A percentile compares a stretch with the other conserved stretches of the same genome.
Conservation (phyloP, 2,888 invertebrate genomes). For the Coenonympha glycerion region DNA sequence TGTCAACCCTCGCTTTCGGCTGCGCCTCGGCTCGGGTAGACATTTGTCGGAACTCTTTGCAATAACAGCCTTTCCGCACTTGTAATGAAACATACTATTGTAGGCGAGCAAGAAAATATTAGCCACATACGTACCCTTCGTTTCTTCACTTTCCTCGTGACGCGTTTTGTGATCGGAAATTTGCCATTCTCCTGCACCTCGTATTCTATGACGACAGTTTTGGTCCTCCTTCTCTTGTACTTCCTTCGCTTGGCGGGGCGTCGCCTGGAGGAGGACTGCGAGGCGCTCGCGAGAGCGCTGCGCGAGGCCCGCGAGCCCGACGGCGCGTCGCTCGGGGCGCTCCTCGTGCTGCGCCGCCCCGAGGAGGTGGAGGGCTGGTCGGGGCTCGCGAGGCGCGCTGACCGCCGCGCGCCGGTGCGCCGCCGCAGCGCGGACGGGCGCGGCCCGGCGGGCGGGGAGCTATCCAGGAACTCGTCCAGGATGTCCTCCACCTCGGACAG, state of each 20-base stretch:
- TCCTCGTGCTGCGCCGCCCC: constrained; percentile 31
- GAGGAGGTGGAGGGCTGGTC: constrained; percentile 49
- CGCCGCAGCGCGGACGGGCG: constrained; percentile 36
- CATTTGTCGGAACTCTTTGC: no score
- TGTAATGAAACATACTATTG: no score
- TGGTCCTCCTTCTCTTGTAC: constrained; percentile 58
- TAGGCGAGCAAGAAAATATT: no score
- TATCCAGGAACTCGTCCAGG: constrained; percentile 54
- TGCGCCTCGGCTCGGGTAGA: no score
- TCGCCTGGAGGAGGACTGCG: constrained; percentile 27
- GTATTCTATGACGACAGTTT: constrained; percentile 80
- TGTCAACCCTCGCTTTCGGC: no score
- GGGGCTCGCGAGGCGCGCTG: constrained; percentile 24
- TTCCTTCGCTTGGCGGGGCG: constrained; percentile 43
- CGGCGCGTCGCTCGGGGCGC: constrained; percentile 34
- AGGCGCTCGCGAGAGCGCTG: constrained; percentile 24
- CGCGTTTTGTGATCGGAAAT: constrained; percentile 74
- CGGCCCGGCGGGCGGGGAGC: constrained; percentile 40
- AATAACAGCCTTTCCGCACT: no score
- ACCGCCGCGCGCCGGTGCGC: constrained; percentile 33
- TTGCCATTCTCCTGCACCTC: constrained; percentile 79
- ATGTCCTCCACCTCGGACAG: constrained; percentile 60
- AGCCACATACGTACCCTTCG: constrained; percentile 50
- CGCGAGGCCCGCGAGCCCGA: constrained; percentile 36
- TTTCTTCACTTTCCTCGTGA: constrained; percentile 57